These are phyloP conservation scores for Temnothorax nylanderi DNA, from an alignment of 1,140 invertebrate genomes.

Conservation along the genomic window DNA sequence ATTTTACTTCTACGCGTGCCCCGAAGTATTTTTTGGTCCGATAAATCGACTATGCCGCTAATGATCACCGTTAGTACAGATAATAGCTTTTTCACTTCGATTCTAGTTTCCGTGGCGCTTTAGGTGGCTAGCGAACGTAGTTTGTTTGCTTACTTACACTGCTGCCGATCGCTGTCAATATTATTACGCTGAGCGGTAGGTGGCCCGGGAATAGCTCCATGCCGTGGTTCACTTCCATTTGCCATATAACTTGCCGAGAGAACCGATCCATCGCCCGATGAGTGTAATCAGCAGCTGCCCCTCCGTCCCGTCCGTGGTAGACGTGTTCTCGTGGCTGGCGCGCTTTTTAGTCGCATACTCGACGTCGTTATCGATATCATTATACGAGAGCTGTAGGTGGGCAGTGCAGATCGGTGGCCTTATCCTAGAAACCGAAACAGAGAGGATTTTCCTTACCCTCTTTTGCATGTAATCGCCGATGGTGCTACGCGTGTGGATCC, in stretches of 20 bases:
- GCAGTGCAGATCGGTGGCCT: constrained; percentile 1
- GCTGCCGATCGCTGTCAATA: constrained; percentile 67
- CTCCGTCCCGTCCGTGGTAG: constrained; percentile 34
- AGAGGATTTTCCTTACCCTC: constrained; percentile 57
- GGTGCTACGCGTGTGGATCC: constrained; percentile 34
- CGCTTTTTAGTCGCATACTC: constrained; percentile 71
- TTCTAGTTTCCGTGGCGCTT: not conserved
- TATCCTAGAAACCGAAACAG: constrained; percentile 59
- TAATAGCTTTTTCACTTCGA: not conserved
- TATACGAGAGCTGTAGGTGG: constrained; percentile 65
- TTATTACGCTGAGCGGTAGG: constrained; percentile 76
- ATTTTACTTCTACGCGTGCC: not conserved
- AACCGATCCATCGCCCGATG: constrained; percentile 76
- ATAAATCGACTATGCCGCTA: not conserved
- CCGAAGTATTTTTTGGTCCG: not conserved
- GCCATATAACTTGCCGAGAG: constrained; percentile 70
- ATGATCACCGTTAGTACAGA: not conserved
- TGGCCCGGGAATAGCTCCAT: constrained; percentile 70
- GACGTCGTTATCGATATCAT: constrained; percentile 75
- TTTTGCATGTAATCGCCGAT: constrained; percentile 56
- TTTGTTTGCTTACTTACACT: constrained; percentile 64
- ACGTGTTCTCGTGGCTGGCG: constrained; percentile 24
- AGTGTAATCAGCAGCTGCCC: constrained; percentile 76
- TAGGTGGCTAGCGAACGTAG: constrained; percentile 11
- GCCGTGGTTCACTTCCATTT: constrained; percentile 61